Conservation (phyloP, 2,888 invertebrate genomes). For the Apamea anceps region DNA sequence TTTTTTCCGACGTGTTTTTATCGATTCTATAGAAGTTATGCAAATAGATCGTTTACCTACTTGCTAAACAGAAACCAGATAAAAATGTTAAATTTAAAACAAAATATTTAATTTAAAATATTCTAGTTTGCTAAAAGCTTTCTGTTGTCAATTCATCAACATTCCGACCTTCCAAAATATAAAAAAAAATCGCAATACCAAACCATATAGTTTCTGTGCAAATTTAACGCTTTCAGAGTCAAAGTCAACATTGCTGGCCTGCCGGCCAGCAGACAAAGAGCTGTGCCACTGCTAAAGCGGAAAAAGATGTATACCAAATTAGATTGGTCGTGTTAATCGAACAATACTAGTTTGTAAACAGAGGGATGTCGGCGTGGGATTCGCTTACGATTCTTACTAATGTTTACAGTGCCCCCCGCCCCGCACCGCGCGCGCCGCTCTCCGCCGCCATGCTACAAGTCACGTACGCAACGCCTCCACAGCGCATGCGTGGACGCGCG, state of each 20-base stretch:
- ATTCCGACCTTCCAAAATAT: slow-evolving; percentile 25
- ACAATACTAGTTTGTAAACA: slow-evolving; percentile 79
- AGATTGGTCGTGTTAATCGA: slow-evolving; percentile 63
- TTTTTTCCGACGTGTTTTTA: neutral
- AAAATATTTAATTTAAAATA: slow-evolving; percentile 1
- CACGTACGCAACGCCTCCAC: slow-evolving; percentile 84
- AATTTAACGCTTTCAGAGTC: slow-evolving; percentile 55
- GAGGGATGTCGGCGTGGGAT: slow-evolving; percentile 77
- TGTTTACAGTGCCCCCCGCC: slow-evolving; percentile 78
- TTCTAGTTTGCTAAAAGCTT: slow-evolving; percentile 35
- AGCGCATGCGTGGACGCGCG: slow-evolving; percentile 82
- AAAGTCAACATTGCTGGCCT: slow-evolving; percentile 48
- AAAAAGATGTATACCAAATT: slow-evolving; percentile 50
- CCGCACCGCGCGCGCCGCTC: slow-evolving; percentile 67
- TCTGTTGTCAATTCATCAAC: slow-evolving; percentile 29
- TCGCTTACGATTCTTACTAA: slow-evolving; percentile 73
- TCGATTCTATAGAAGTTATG: neutral
- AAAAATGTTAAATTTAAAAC: neutral
- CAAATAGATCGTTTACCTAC: neutral
- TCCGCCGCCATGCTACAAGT: slow-evolving; percentile 84
- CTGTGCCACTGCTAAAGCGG: slow-evolving; percentile 15
- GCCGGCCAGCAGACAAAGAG: slow-evolving; percentile 27
- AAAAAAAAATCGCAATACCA: slow-evolving; percentile 36
- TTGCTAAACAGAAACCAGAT: neutral
- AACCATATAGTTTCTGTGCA: slow-evolving; percentile 47